A percentile compares a stretch with the other conserved stretches of the same genome.
Conservation (phyloP, 2,888 invertebrate species). For the Neoscelio sp. region DNA sequence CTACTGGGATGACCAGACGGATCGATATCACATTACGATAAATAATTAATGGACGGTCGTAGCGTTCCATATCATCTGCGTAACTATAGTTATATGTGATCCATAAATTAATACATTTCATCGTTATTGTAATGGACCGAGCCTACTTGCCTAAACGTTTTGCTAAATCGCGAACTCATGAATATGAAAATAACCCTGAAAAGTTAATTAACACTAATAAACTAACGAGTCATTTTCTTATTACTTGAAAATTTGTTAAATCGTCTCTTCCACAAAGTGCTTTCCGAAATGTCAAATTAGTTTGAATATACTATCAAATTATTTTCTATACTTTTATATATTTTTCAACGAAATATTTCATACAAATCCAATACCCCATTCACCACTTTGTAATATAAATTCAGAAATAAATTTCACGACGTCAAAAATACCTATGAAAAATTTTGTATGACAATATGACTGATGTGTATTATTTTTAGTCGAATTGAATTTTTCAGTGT, state of each 20-base stretch:
- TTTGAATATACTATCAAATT: constrained; percentile 7
- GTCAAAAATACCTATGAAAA: no score
- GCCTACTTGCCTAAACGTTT: constrained; percentile 56
- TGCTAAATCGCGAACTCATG: constrained; percentile 57
- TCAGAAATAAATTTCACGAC: no score
- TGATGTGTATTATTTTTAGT: no score
- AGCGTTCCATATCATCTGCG: constrained; percentile 54
- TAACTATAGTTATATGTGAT: constrained; percentile 60
- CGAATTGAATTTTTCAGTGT: no score
- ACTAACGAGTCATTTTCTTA: constrained; percentile 42
- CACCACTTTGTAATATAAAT: no score
- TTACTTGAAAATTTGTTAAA: constrained; percentile 35
- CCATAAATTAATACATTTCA: constrained; percentile 68
- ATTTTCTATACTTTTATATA: neutral
- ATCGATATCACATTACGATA: constrained; percentile 82
- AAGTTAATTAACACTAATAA: constrained; percentile 62
- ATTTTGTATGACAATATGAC: no score
- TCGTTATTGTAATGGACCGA: constrained; percentile 60
- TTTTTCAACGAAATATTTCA: neutral
- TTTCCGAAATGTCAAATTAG: constrained; percentile 34
- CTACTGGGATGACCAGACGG: constrained; percentile 76
- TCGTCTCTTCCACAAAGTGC: constrained; percentile 3
- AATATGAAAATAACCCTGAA: constrained; percentile 64
- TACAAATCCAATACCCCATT: no score
- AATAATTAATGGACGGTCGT: constrained; percentile 78